These are phyloP conservation scores for rabbit (Oryctolagus cuniculus) DNA, from an alignment of 2,113 vertebrate species.

Conservation along the genomic window DNA sequence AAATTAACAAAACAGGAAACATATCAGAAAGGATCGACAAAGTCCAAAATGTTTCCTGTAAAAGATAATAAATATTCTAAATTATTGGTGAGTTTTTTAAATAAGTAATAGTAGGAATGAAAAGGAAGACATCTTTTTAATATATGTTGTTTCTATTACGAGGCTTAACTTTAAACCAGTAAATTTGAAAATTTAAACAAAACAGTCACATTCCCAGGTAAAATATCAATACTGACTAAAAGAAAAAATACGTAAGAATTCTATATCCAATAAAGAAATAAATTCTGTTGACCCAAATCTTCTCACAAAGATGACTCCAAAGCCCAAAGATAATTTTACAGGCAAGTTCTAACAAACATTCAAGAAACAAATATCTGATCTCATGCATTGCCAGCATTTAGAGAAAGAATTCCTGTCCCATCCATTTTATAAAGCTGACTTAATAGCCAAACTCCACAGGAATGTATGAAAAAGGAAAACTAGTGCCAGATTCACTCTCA, in stretches of 20 bases:
- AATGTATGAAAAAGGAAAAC: constrained; percentile 29
- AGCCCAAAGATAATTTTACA: neutral
- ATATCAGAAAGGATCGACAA: neutral
- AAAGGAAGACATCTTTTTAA: constrained; percentile 29
- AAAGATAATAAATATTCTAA: constrained; percentile 48
- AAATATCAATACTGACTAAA: constrained; percentile 38
- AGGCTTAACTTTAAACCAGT: constrained; percentile 24
- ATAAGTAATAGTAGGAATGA: neutral
- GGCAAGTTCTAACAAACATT: constrained; percentile 39
- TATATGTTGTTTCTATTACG: constrained; percentile 10
- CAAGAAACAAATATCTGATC: constrained; percentile 44
- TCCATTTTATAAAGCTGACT: constrained; percentile 30
- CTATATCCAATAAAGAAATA: constrained; percentile 9
- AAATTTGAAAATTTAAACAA: constrained; percentile 24
- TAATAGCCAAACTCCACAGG: constrained; percentile 23
- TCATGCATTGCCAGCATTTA: constrained; percentile 6
- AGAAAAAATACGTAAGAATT: constrained; percentile 46
- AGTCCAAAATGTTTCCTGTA: constrained; percentile 32
- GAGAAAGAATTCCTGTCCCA: constrained; percentile 28
- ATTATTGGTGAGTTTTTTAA: neutral
- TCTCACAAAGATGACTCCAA: constrained; percentile 9
- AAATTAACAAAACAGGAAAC: constrained; percentile 53
- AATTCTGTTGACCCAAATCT: constrained; percentile 21
- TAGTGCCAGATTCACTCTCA: neutral
- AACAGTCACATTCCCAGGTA: constrained; percentile 18